A percentile compares a stretch with the other conserved stretches of the same genome.
These are phyloP conservation scores for Oreochromis mossambicus DNA, from an alignment of 2,797 vertebrate species.

Conservation along the genomic window DNA sequence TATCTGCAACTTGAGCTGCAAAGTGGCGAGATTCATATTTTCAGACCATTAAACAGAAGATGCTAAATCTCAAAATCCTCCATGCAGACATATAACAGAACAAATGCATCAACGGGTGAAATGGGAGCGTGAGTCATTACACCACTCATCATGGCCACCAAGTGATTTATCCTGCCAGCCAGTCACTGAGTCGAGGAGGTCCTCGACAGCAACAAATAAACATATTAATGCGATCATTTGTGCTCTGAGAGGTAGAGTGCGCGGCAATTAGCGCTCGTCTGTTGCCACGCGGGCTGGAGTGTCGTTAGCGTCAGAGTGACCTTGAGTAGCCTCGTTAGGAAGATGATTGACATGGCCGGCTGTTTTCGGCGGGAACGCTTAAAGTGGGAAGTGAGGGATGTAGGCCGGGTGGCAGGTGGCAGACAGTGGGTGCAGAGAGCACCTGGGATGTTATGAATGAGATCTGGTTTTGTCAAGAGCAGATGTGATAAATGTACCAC, in stretches of 20 bases:
- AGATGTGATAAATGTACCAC: not conserved
- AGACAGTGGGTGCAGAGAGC: slow-evolving; percentile 1
- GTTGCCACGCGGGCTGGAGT: slow-evolving; percentile 29
- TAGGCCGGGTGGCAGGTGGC: slow-evolving; percentile 29
- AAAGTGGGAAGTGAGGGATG: not conserved
- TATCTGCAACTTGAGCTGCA: slow-evolving; percentile 2
- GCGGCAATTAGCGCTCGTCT: slow-evolving; percentile 59
- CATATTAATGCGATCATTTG: slow-evolving; percentile 60
- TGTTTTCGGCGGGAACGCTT: slow-evolving; percentile 11
- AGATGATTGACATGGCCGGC: slow-evolving; percentile 57
- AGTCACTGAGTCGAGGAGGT: slow-evolving; percentile 32
- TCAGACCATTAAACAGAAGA: slow-evolving; percentile 39
- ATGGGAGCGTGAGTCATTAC: slow-evolving; percentile 25
- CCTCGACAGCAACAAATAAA: slow-evolving; percentile 59
- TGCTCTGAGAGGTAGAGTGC: slow-evolving; percentile 40
- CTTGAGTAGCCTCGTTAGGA: slow-evolving; percentile 63
- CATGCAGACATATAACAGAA: slow-evolving; percentile 10
- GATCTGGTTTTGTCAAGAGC: not conserved
- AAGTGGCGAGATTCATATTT: slow-evolving; percentile 30
- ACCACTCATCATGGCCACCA: slow-evolving; percentile 17
- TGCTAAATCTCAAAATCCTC: slow-evolving; percentile 14
- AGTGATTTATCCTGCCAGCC: slow-evolving; percentile 37
- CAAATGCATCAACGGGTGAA: slow-evolving; percentile 40
- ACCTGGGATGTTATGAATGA: slow-evolving; percentile 39
- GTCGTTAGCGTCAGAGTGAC: slow-evolving; percentile 44